Evolutionary conservation across 1,140 invertebrate genomes (phyloP).

Genomic region (Pogonomyrmex barbatus): DNA sequence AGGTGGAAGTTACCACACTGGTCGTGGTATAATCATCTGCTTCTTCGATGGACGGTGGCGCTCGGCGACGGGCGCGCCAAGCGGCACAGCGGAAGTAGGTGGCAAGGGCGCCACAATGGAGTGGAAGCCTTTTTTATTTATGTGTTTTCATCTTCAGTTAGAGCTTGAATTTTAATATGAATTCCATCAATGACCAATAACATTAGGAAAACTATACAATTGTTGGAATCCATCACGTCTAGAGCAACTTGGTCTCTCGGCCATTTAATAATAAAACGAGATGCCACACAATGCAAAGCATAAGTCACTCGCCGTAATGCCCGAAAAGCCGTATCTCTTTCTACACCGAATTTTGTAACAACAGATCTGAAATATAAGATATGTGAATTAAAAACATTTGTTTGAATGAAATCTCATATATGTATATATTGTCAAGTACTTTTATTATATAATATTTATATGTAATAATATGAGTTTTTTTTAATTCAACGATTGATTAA

Average conservation of each 20-base stretch:
- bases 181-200: not conserved
- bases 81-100: too few relatives aligned
- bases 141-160: not conserved
- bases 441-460: too few relatives aligned
- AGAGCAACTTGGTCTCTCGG: not conserved
- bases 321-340: constrained; percentile 2
- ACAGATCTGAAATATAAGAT: constrained; percentile 12
- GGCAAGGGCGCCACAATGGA: not conserved
- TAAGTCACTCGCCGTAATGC: not conserved
- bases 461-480: too few relatives aligned
- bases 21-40: too few relatives aligned
- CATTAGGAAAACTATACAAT: not conserved
- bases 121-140: not conserved
- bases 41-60: too few relatives aligned
- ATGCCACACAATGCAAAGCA: not conserved
- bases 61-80: too few relatives aligned
- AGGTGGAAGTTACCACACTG: too few relatives aligned
- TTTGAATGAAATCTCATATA: too few relatives aligned
- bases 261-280: not conserved
- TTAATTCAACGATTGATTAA: too few relatives aligned
- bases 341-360: not conserved
- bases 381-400: not conserved
- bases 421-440: too few relatives aligned
- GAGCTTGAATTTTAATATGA: not conserved
- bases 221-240: not conserved